Conservation (phyloP, 1,140 invertebrate genomes). For the Venturia canescens region DNA sequence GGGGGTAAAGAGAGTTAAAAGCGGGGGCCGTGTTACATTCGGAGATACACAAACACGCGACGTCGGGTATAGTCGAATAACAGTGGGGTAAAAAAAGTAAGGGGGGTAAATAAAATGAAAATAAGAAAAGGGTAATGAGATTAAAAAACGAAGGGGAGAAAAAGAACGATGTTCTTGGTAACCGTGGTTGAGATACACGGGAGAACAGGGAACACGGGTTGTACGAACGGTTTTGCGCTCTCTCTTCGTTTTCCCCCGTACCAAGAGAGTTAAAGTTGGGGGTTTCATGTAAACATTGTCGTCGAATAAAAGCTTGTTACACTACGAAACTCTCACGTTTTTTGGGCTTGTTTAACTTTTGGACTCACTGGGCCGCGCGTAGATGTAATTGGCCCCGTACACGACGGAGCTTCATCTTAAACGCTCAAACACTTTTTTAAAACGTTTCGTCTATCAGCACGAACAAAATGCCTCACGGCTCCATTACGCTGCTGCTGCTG, state of each 20-base stretch:
- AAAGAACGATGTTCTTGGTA: not conserved
- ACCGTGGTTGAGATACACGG: not conserved
- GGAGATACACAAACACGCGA: no score
- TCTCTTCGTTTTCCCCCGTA: constrained; percentile 50
- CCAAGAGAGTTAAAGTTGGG: constrained; percentile 26
- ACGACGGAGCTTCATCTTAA: constrained; percentile 61
- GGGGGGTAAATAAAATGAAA: not conserved
- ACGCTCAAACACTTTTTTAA: constrained; percentile 48
- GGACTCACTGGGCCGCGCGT: constrained; percentile 18
- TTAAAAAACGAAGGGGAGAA: not conserved
- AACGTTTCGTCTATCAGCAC: constrained; percentile 51
- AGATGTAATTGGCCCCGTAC: constrained; percentile 50
- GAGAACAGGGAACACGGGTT: constrained; percentile 6
- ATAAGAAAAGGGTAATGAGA: not conserved
- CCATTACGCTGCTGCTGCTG: constrained; percentile 72
- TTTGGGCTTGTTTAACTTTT: not conserved
- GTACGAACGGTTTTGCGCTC: constrained; percentile 27
- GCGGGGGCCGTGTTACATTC: no score
- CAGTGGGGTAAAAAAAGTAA: not conserved
- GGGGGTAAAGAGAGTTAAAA: no score
- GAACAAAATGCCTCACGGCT: constrained; percentile 74
- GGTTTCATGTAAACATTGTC: constrained; percentile 76
- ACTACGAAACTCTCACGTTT: constrained; percentile 9
- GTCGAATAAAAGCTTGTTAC: constrained; percentile 39
- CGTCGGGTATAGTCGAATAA: not conserved